phyloP scores from a whole-genome alignment of 2,888 invertebrate species.

The Zhengitettix transpicula region DNA sequence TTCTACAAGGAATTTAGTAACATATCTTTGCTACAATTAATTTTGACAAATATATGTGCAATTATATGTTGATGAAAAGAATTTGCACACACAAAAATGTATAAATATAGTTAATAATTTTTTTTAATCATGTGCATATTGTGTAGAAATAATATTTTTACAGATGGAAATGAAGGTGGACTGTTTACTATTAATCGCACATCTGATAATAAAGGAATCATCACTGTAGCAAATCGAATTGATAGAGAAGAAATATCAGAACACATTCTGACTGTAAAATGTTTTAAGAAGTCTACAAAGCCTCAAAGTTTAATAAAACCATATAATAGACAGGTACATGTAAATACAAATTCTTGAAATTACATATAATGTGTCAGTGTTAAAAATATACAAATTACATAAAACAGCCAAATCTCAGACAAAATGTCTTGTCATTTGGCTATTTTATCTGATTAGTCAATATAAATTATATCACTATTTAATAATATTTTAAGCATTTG shows the following conservation, averaged over 20 bases:
- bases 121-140: background rate
- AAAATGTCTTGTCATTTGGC: too few relatives aligned
- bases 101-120: background rate
- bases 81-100: background rate
- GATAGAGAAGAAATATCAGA: constrained; percentile 45
- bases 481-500: too few relatives aligned
- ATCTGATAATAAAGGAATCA: constrained; percentile 43
- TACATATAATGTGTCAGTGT: too few relatives aligned
- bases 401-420: too few relatives aligned
- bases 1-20: too few relatives aligned
- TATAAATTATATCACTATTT: too few relatives aligned
- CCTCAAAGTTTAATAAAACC: constrained; percentile 26
- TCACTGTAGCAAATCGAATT: constrained; percentile 41
- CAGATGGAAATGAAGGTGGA: constrained; percentile 51
- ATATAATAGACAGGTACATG: constrained; percentile 38
- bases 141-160: constrained; percentile 14
- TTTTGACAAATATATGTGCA: too few relatives aligned
- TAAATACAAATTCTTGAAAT: too few relatives aligned
- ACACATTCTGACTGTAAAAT: constrained; percentile 48
- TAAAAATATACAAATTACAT: too few relatives aligned
- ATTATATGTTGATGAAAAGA: background rate
- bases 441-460: too few relatives aligned
- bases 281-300: constrained; percentile 33
- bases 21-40: too few relatives aligned
- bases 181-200: constrained; percentile 43